Percentiles rank a stretch among this genome's conserved stretches.
These are phyloP conservation scores for Euphydryas editha DNA, from an alignment of 2,888 invertebrate species.

Conservation along the genomic window DNA sequence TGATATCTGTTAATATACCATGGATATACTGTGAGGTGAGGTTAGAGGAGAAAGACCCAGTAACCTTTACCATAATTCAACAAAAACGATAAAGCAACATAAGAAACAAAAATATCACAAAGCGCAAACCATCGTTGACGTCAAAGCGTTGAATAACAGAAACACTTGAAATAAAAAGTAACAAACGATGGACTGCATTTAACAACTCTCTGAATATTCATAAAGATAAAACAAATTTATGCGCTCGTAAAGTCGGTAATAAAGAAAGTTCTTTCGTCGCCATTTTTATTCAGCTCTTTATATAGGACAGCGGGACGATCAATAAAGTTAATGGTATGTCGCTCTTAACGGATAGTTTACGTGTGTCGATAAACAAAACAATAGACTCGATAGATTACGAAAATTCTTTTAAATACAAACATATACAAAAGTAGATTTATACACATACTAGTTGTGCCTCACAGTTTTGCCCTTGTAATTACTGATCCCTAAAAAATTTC, in stretches of 20 bases:
- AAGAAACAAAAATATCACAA: conserved; percentile 4
- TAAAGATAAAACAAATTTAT: conserved; percentile 77
- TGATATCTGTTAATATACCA: no score
- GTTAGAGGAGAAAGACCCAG: background rate
- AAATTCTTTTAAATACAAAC: background rate
- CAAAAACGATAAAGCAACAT: conserved; percentile 6
- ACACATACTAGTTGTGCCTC: no score
- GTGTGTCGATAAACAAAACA: background rate
- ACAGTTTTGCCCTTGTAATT: no score
- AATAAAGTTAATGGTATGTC: conserved; percentile 9
- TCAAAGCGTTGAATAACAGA: conserved; percentile 40
- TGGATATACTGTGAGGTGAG: no score
- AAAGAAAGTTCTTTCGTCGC: conserved; percentile 59
- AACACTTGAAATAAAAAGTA: conserved; percentile 33
- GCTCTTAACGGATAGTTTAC: conserved; percentile 3
- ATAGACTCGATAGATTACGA: background rate
- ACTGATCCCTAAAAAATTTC: no score
- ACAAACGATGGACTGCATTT: conserved; percentile 41
- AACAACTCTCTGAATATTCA: conserved; percentile 68
- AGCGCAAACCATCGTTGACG: conserved; percentile 30
- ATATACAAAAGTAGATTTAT: no score
- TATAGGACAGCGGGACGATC: conserved; percentile 28
- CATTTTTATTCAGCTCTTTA: conserved; percentile 33
- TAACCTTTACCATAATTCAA: background rate
- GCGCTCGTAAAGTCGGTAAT: conserved; percentile 66